Percentiles rank a stretch among this genome's conserved stretches.
Evolutionary conservation across 2,113 vertebrate species (phyloP).

Genomic region (Menura novaehollandiae): DNA sequence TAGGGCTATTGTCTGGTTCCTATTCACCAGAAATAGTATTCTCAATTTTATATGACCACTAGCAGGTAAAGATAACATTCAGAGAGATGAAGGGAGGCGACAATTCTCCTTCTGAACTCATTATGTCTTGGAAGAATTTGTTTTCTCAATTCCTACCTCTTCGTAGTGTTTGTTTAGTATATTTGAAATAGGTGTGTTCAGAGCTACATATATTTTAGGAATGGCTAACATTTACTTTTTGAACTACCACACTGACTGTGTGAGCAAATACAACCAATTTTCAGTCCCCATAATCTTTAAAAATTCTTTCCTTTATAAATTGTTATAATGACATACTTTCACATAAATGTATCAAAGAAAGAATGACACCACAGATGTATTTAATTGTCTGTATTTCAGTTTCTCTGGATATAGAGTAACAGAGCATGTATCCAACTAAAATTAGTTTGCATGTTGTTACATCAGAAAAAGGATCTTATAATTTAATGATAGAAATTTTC

Average conservation of each 20-base stretch:
- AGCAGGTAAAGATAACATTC: background rate
- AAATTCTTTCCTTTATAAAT: background rate
- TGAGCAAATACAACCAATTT: background rate
- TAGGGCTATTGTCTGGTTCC: background rate
- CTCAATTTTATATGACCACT: background rate
- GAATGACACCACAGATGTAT: background rate
- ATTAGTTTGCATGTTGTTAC: background rate
- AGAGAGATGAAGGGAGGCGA: background rate
- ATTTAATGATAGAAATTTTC: background rate
- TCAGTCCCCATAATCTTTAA: background rate
- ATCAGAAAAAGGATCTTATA: background rate
- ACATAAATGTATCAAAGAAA: background rate
- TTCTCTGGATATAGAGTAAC: background rate
- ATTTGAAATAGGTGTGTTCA: background rate
- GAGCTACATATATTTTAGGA: background rate
- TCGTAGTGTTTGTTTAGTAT: background rate
- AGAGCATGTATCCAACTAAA: background rate
- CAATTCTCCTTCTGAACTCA: background rate
- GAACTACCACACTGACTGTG: background rate
- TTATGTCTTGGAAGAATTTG: background rate
- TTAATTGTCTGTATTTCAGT: background rate
- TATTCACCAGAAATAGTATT: background rate
- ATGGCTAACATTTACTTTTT: background rate
- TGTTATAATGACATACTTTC: background rate
- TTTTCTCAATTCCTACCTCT: background rate